A percentile compares a stretch with the other conserved stretches of the same genome.
Conservation (phyloP, 2,888 invertebrate species). For the Nymphalis c-album region DNA sequence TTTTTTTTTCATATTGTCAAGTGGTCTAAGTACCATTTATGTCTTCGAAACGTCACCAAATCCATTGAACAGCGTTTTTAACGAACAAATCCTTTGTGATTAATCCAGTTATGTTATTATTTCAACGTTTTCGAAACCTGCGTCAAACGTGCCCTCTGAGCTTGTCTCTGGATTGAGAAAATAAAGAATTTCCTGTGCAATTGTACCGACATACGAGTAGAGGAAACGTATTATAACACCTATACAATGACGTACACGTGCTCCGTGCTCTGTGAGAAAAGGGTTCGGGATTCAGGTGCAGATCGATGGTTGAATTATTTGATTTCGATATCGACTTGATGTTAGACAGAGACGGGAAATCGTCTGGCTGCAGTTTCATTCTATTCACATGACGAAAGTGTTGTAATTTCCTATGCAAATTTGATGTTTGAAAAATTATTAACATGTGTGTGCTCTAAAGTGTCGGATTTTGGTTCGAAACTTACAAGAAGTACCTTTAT, state of each 20-base stretch:
- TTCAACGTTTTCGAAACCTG: constrained; percentile 20
- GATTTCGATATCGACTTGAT: neutral
- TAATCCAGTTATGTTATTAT: constrained; percentile 23
- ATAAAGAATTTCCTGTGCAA: constrained; percentile 76
- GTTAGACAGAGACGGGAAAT: no score
- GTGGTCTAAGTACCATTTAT: neutral
- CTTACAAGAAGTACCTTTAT: no score
- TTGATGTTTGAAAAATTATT: no score
- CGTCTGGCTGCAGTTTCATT: no score
- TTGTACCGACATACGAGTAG: constrained; percentile 56
- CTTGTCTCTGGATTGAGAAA: constrained; percentile 59
- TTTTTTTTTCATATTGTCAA: neutral
- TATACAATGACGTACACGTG: constrained; percentile 63
- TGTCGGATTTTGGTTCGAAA: no score
- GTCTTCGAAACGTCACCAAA: neutral
- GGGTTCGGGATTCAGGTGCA: constrained; percentile 40
- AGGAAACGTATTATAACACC: constrained; percentile 63
- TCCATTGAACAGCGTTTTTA: neutral
- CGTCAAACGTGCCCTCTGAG: constrained; percentile 59
- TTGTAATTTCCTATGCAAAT: no score
- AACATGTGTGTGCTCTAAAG: no score
- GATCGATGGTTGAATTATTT: constrained; percentile 2
- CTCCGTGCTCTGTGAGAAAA: constrained; percentile 61
- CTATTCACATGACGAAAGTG: no score
- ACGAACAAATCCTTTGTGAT: neutral